A percentile compares a stretch with the other conserved stretches of the same genome.
These are phyloP conservation scores for Phoeniculus purpureus DNA, from an alignment of 2,797 vertebrate species.

Conservation along the genomic window DNA sequence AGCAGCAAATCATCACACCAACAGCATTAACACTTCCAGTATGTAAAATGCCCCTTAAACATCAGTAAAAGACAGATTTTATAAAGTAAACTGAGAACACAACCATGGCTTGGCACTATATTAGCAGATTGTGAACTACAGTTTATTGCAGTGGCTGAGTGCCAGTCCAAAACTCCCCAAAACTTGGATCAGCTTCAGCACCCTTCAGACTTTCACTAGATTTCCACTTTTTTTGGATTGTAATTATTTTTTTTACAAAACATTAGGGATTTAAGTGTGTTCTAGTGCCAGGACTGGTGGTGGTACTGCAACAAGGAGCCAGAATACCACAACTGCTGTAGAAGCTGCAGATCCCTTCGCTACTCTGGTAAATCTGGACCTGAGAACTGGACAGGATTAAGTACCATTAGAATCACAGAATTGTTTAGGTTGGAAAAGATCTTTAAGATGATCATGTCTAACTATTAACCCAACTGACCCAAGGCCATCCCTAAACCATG, in stretches of 20 bases:
- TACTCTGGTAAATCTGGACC: neutral
- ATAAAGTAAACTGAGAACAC: neutral
- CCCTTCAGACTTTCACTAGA: neutral
- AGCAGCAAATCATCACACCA: neutral
- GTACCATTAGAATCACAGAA: neutral
- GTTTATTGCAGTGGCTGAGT: neutral
- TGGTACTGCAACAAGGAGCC: neutral
- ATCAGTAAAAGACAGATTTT: neutral
- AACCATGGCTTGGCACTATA: neutral
- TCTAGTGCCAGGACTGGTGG: neutral
- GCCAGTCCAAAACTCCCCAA: neutral
- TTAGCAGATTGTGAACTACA: neutral
- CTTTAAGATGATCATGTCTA: too few species aligned
- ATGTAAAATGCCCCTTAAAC: neutral
- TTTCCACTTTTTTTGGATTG: neutral
- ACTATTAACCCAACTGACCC: too few species aligned
- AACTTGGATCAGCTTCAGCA: neutral
- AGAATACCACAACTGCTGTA: neutral
- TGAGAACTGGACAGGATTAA: neutral
- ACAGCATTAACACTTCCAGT: neutral
- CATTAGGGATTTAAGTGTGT: neutral
- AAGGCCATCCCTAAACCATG: too few species aligned
- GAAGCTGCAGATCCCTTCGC: neutral
- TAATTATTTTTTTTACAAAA: neutral
- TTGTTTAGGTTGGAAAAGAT: too few species aligned